Evolutionary conservation across 2,113 vertebrate species (phyloP).

Genomic region (Procavia capensis): DNA sequence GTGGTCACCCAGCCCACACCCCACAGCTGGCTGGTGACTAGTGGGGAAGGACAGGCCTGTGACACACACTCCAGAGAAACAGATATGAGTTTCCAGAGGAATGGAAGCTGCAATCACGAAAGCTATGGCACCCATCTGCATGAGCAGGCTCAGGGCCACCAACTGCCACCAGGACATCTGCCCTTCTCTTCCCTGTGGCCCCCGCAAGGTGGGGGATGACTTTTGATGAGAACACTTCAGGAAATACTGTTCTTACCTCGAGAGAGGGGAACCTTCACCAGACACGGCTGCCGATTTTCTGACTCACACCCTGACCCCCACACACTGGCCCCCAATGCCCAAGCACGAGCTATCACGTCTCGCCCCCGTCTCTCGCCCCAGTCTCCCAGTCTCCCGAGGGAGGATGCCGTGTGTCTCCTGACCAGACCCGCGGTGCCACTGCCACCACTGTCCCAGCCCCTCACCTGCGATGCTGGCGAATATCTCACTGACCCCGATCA

Average conservation of each 20-base stretch:
- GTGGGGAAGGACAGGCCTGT: neutral
- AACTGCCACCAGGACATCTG: fast-evolving
- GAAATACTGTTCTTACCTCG: neutral
- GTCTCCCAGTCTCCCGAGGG: too few species aligned
- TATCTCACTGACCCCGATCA: slow-evolving; percentile 98
- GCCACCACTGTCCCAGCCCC: neutral
- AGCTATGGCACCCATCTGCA: fast-evolving
- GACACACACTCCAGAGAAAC: fast-evolving
- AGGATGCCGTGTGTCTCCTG: too few species aligned
- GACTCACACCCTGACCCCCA: fast-evolving
- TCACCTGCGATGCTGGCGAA: slow-evolving; percentile 98
- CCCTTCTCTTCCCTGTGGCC: neutral
- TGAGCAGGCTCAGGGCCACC: too few species aligned
- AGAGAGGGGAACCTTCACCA: neutral
- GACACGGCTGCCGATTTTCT: fast-evolving
- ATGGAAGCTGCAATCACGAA: fast-evolving
- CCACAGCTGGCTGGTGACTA: too few species aligned
- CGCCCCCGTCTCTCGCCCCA: too few species aligned
- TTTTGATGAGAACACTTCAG: fast-evolving
- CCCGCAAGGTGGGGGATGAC: fast-evolving
- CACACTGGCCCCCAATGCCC: fast-evolving
- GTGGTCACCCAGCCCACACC: neutral
- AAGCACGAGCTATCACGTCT: too few species aligned
- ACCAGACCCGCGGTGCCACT: fast-evolving
- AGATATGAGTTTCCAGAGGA: fast-evolving